Evolutionary conservation across 2,888 invertebrate species (phyloP).

Genomic region (Cantharis lateralis): DNA sequence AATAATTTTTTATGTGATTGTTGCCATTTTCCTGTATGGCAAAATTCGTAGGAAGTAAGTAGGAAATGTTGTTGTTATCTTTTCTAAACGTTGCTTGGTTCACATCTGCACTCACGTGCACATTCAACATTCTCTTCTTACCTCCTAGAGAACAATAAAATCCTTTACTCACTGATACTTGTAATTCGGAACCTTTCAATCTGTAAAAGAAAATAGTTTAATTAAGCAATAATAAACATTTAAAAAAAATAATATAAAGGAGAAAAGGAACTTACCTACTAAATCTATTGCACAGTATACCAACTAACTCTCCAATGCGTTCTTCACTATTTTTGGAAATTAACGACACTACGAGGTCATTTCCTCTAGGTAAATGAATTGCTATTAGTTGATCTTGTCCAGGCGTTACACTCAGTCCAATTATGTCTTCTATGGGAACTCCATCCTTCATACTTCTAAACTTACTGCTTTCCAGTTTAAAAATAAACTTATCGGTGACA

Average conservation of each 20-base stretch:
- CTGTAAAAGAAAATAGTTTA: constrained; percentile 56
- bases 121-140: constrained; percentile 66
- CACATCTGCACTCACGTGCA: constrained; percentile 63
- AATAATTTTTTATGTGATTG: constrained; percentile 20
- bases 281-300: constrained; percentile 77
- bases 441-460: constrained; percentile 88
- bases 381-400: constrained; percentile 86
- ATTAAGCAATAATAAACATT: no score
- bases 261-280: constrained; percentile 66
- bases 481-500: constrained; percentile 82
- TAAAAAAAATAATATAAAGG: no score
- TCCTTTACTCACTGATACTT: constrained; percentile 73
- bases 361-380: constrained; percentile 83
- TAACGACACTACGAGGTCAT: constrained; percentile 88
- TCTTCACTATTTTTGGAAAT: constrained; percentile 63
- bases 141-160: constrained; percentile 86
- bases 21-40: constrained; percentile 54
- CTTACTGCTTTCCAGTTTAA: constrained; percentile 84
- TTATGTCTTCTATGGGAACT: constrained; percentile 59
- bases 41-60: constrained; percentile 58
- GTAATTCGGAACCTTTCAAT: constrained; percentile 69
- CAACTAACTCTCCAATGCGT: constrained; percentile 85
- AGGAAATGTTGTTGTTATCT: constrained; percentile 60
- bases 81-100: constrained; percentile 60
- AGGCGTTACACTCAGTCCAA: constrained; percentile 83